These are phyloP conservation scores for Chrysaora quinquecirrha DNA, from an alignment of 30 jellyfish, hydroid and myxozoan species.

Conservation along the genomic window DNA sequence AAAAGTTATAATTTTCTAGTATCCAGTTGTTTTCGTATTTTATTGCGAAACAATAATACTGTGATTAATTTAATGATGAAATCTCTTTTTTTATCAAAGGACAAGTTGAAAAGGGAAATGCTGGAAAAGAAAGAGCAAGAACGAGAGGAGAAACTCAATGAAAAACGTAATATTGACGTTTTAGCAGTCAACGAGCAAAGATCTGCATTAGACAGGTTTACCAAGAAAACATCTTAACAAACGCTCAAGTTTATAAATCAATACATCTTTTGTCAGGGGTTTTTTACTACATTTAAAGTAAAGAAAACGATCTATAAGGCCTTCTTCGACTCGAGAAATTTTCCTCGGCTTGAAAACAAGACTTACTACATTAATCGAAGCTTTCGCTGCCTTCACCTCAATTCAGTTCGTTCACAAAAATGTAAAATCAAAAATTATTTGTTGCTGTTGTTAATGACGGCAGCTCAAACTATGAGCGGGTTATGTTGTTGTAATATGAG, in stretches of 20 bases:
- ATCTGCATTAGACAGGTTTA: slow-evolving; percentile 72
- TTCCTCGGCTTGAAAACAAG: not conserved
- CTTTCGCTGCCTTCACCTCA: not conserved
- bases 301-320: too few species aligned
- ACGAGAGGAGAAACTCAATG: slow-evolving; percentile 24
- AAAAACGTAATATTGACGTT: not conserved
- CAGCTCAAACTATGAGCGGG: too few species aligned
- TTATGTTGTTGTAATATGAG: too few species aligned
- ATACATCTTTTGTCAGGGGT: not conserved
- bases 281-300: not conserved
- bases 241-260: too few species aligned
- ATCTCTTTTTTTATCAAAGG: slow-evolving; percentile 60
- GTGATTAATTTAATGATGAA: too few species aligned
- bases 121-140: slow-evolving; percentile 57
- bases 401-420: not conserved
- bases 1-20: too few species aligned
- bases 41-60: too few species aligned
- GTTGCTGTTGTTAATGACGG: too few species aligned
- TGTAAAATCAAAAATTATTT: too few species aligned
- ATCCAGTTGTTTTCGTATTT: too few species aligned
- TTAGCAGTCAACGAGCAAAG: slow-evolving; percentile 20
- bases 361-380: not conserved
- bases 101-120: slow-evolving; percentile 53
- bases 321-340: too few species aligned
- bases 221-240: slow-evolving; percentile 24